Conservation (phyloP, 2,113 vertebrate genomes). For the Tragelaphus imberbis region DNA sequence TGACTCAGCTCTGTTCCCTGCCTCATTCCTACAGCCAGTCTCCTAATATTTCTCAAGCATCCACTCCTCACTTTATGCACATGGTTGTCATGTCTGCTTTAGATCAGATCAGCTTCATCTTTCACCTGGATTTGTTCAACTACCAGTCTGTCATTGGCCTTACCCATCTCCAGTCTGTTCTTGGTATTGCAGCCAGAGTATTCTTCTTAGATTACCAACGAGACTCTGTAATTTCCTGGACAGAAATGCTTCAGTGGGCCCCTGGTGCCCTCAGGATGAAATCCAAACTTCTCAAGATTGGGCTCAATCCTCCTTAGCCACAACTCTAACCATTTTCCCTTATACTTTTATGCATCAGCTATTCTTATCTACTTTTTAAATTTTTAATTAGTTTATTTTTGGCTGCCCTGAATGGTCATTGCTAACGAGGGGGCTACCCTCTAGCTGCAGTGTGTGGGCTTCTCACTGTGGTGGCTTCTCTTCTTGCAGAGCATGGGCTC, state of each 20-base stretch:
- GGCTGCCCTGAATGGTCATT: not conserved
- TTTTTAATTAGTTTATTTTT: not conserved
- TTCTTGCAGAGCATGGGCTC: not conserved
- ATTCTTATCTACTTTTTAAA: not conserved
- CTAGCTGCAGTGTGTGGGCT: not conserved
- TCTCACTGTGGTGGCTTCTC: not conserved
- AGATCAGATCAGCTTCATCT: not conserved
- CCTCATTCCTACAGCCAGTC: not conserved
- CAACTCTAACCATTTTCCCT: not conserved
- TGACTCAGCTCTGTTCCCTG: not conserved
- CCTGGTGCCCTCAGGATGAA: slow-evolving; percentile 8
- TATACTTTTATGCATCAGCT: not conserved
- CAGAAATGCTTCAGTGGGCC: not conserved
- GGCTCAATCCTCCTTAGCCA: not conserved
- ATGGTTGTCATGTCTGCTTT: not conserved
- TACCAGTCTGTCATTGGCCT: not conserved
- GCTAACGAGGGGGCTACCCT: not conserved
- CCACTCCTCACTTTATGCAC: not conserved
- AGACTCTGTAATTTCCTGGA: not conserved
- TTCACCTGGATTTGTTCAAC: not conserved
- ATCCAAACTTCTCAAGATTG: slow-evolving; percentile 8
- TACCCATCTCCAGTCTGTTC: not conserved
- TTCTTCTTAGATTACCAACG: slow-evolving; percentile 4
- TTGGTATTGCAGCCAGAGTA: not conserved
- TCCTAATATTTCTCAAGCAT: not conserved